Percentiles rank a stretch among this genome's conserved stretches.
Conservation (phyloP, 2,888 invertebrate species). For the Drosophila leonis region DNA sequence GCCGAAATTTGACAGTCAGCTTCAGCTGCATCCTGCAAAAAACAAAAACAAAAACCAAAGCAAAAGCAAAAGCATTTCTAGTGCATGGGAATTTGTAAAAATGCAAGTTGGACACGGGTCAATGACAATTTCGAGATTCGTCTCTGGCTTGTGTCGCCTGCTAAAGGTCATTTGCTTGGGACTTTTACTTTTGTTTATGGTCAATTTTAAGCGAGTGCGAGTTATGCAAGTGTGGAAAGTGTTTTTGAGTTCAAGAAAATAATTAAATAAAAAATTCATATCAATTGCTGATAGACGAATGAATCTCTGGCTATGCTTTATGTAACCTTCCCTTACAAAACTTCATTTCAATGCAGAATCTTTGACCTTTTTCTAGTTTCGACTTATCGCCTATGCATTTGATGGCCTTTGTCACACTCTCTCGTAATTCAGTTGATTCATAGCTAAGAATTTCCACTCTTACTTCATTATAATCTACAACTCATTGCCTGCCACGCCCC, state of each 20-base stretch:
- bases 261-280: neutral
- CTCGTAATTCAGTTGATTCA: slow-evolving; percentile 41
- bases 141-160: slow-evolving; percentile 26
- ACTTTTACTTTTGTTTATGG: slow-evolving; percentile 52
- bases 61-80: slow-evolving; percentile 33
- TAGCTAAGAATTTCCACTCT: slow-evolving; percentile 27
- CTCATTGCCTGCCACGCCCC: slow-evolving; percentile 34
- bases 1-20: slow-evolving; percentile 45
- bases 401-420: slow-evolving; percentile 8
- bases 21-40: slow-evolving; percentile 17
- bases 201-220: neutral
- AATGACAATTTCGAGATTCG: slow-evolving; percentile 44
- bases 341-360: neutral
- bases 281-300: neutral
- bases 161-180: slow-evolving; percentile 40
- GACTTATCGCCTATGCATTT: slow-evolving; percentile 10
- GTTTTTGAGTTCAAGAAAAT: neutral
- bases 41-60: neutral
- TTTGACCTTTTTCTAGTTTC: neutral
- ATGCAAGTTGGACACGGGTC: slow-evolving; percentile 53
- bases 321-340: neutral
- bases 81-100: slow-evolving; percentile 58
- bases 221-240: slow-evolving; percentile 6
- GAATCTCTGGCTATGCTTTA: neutral
- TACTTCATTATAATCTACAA: slow-evolving; percentile 26